Base-by-base conservation (phyloP, 1,140 invertebrate genomes). In the Sycophila sp. region DNA sequence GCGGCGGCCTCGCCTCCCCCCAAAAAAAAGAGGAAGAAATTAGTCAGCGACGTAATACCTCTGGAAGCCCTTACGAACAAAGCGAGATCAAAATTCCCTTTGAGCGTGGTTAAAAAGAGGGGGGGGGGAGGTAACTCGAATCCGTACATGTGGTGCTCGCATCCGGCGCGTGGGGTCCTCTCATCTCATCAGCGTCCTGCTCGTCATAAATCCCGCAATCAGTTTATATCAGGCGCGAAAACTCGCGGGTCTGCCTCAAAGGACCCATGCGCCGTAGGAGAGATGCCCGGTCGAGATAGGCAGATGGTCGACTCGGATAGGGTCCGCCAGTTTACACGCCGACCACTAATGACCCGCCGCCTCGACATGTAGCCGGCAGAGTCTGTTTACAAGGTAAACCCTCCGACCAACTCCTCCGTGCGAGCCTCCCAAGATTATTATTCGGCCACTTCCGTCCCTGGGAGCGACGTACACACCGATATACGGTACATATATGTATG, bases 341-440 rank as follows among this genome's bases (percentile, higher is more conserved):
- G 69, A 73, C 77, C 81, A 78, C 79, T 83, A 83, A 84, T 84
- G 83, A 84, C 78, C 78, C 70, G 66, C 74, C 76, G 75, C 81
- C 80, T 83, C 76, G 78, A 73, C 78, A 75, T 74, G 75, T 75
- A 76, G 77, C n/a, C n/a, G n/a, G n/a, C n/a, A n/a, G 75, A 75
- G 42, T 70, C 74, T 83, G 83, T 84, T 84, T 83, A 78, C 81
- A 79, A 63, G 78, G 81, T 78, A 84, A 84, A 82, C 83, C 78
- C 72, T 63, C 51, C 30, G 38, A 38, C 42, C 63, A 36, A 36
- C 42, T 53, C 47, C 22, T 34, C 32, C 53, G 19, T 65, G 56
- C 60, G 53, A 74, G 53, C 63, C 72, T 73, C 71, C 60, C 73
- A 74, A 75, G 77, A 78, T 78, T 79, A 78, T 78, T 80, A 77